Base-by-base conservation (phyloP, 2,113 vertebrate species). In the Oreocharis arfaki region DNA sequence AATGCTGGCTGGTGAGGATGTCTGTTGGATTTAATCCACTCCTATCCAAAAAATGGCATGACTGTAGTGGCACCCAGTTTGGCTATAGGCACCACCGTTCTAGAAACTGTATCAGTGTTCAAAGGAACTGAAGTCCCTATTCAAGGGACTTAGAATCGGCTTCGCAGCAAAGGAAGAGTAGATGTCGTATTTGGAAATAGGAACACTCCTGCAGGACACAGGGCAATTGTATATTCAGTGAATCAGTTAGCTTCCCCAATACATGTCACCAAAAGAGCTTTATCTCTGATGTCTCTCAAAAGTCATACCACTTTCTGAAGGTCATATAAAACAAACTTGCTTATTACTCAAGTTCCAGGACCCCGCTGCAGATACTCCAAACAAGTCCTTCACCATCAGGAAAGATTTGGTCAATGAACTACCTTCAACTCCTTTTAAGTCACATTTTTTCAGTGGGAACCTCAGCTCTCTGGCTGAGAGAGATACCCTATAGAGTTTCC, bases 161-260 rank as follows among this genome's bases (percentile, higher is more conserved):
- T 46, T 83, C 49, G 26, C 49, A 60, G 46, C 49, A 80, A 68
- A 67, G 56, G 52, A 53, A 75, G 60, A 50, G 37, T 16, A 76
- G 49, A 33, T 55, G 18, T 46, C 41, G 8, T 7, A 27, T 26
- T 27, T 55, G 44, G 33, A 92, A 92, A 80, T 0, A 80, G 32
- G 83, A 63, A 63, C 33, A 28, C 12, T 83, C 46, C 75, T 50
- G n/a, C 1, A 10, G 55, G 42, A 57, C 9, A 9, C 7, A 55
- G 33, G 19, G 46, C n/a, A 35, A 53, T 52, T 0, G 0, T 7
- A 10, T 2, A 41, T 4, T 68, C 33, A 47, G 49, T 24, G 37
- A 80, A 61, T 55, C 55, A n/a, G 10, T 35, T n/a, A 33, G 14
- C 11, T 79, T 83, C 67, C 39, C 37, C 55, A 74, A 6, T 3